These are phyloP conservation scores for Cinclus mexicanus DNA, from an alignment of 2,113 vertebrate genomes.

Conservation along the genomic window DNA sequence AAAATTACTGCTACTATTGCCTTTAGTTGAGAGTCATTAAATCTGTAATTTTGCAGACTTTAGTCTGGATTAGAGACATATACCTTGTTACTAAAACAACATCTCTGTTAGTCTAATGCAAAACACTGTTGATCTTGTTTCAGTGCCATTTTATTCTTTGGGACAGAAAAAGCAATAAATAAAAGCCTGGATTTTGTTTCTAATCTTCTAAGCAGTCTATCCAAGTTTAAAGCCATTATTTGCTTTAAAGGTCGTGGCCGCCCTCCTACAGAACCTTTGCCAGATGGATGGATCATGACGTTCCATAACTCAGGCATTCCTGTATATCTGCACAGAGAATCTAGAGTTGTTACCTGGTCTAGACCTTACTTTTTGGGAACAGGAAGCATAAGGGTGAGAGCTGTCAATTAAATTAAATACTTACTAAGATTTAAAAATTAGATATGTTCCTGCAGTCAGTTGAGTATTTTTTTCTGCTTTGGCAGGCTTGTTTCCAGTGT, in stretches of 20 bases:
- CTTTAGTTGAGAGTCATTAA: neutral
- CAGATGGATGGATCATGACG: constrained; percentile 99
- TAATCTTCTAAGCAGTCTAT: neutral
- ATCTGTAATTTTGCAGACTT: neutral
- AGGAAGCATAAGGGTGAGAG: constrained; percentile 94
- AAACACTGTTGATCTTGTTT: neutral
- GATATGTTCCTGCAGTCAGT: neutral
- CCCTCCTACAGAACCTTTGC: constrained; percentile 95
- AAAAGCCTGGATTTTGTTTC: neutral
- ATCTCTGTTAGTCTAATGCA: neutral
- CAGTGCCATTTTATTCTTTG: neutral
- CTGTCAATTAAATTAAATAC: neutral
- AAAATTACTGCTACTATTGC: neutral
- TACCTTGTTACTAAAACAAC: neutral
- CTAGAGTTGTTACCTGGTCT: constrained; percentile 97
- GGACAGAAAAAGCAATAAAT: neutral
- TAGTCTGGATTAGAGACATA: neutral
- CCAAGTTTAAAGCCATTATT: constrained; percentile 17
- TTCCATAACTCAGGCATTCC: constrained; percentile 99
- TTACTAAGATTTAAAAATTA: neutral
- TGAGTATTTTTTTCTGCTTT: neutral
- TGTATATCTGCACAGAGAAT: constrained; percentile 98
- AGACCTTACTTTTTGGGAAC: constrained; percentile 98
- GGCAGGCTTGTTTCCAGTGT: neutral
- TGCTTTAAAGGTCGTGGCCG: constrained; percentile 88